phyloP scores from a whole-genome alignment of 2,113 vertebrate genomes.

The Melanerpes aurifrons region DNA sequence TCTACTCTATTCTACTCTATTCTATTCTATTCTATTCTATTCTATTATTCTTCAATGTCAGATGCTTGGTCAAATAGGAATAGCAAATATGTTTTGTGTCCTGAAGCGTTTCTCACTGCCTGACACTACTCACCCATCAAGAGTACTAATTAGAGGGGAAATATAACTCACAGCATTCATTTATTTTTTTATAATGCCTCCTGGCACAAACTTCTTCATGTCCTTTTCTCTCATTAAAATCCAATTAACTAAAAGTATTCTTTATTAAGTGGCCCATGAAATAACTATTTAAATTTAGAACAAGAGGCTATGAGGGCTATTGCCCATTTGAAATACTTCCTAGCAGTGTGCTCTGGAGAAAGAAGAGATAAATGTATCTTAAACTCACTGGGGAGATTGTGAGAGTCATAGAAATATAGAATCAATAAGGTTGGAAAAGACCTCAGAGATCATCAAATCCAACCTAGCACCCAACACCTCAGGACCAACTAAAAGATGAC shows the following conservation, averaged over 20 bases:
- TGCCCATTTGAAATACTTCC: neutral
- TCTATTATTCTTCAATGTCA: neutral
- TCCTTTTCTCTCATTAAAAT: slow-evolving; percentile 26
- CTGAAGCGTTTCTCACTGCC: neutral
- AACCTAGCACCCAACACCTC: no score
- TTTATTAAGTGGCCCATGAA: slow-evolving; percentile 8
- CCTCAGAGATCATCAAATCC: no score
- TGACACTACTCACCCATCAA: neutral
- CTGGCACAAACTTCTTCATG: neutral
- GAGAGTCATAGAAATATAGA: neutral
- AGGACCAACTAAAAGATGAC: no score
- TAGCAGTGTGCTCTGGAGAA: neutral
- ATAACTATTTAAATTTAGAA: slow-evolving; percentile 7
- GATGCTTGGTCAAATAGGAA: neutral
- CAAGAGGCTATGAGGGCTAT: neutral
- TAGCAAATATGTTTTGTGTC: neutral
- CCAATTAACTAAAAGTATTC: neutral
- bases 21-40: no score
- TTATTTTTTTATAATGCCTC: neutral
- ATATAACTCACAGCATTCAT: neutral
- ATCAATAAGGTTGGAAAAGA: no score
- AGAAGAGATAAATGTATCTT: neutral
- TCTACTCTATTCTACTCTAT: no score
- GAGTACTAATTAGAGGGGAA: slow-evolving; percentile 17
- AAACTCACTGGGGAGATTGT: neutral